Evolutionary conservation across 1,140 invertebrate genomes (phyloP).

Genomic region (Saccostrea echinata): DNA sequence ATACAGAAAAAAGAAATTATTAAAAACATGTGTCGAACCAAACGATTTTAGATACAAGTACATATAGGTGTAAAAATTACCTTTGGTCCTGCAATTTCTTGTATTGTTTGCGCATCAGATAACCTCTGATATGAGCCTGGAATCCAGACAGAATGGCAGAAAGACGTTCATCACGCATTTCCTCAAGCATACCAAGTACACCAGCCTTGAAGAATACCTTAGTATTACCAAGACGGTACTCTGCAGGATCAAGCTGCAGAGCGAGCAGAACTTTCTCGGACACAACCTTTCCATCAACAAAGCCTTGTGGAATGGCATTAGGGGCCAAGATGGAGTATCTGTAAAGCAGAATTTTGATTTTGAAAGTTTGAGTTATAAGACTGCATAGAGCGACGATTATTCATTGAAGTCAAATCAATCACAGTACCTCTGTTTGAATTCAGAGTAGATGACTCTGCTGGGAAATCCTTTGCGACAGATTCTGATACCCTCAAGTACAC

Average conservation of each 20-base stretch:
- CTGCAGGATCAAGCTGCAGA: conserved; percentile 89
- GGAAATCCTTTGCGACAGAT: conserved; percentile 99
- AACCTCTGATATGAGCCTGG: conserved; percentile 94
- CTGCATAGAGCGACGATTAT: too few species aligned
- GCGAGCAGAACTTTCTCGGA: conserved; percentile 89
- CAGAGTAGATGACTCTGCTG: conserved; percentile 99
- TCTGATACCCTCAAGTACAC: conserved; percentile 99
- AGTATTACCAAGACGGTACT: conserved; percentile 96
- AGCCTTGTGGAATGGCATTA: conserved; percentile 87
- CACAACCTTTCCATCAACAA: conserved; percentile 88
- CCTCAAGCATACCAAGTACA: conserved; percentile 99
- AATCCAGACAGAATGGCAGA: conserved; percentile 98
- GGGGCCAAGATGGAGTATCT: conserved; percentile 99
- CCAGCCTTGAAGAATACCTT: conserved; percentile 99
- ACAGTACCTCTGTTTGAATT: conserved; percentile 97
- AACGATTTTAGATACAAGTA: not conserved
- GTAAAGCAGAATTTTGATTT: not conserved
- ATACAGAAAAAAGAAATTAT: not conserved
- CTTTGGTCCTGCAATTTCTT: conserved; percentile 98
- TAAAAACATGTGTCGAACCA: not conserved
- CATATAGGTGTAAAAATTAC: conserved; percentile 75
- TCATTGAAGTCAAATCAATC: too few species aligned
- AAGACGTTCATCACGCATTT: conserved; percentile 98
- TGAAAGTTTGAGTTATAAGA: too few species aligned
- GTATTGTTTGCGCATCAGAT: conserved; percentile 92